These are phyloP conservation scores for Homalodisca vitripennis DNA, from an alignment of 1,140 invertebrate genomes.

Conservation along the genomic window DNA sequence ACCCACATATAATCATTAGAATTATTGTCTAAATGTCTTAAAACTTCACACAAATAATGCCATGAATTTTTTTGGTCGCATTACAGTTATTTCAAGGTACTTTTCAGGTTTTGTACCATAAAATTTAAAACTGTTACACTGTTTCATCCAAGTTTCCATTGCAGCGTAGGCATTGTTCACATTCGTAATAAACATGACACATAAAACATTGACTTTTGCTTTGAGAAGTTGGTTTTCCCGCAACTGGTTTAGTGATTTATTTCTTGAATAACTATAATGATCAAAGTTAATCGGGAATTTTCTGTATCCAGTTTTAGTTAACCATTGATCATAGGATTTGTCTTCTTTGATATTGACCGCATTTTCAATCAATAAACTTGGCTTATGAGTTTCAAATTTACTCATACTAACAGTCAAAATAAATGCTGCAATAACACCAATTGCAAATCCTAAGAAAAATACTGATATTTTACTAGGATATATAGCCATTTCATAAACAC, in stretches of 20 bases:
- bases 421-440: background rate
- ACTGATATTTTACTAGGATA: background rate
- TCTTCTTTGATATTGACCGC: no score
- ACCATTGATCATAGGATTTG: background rate
- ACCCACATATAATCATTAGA: slow-evolving; percentile 37
- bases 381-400: background rate
- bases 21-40: slow-evolving; percentile 28
- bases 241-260: background rate
- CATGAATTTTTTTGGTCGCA: slow-evolving; percentile 36
- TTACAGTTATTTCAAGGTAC: slow-evolving; percentile 25
- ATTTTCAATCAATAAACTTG: no score
- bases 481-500: slow-evolving; percentile 7
- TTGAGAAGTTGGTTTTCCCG: slow-evolving; percentile 28
- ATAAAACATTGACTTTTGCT: slow-evolving; percentile 34
- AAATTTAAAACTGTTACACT: slow-evolving; percentile 36
- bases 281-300: slow-evolving; percentile 1
- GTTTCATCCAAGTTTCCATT: slow-evolving; percentile 37
- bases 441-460: background rate
- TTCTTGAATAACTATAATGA: background rate
- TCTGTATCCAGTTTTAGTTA: background rate
- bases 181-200: slow-evolving; percentile 38
- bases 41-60: slow-evolving; percentile 39
- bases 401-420: background rate
- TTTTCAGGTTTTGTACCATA: slow-evolving; percentile 25
- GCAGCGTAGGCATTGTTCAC: slow-evolving; percentile 34